Conservation (phyloP, 2,797 vertebrate genomes). For the Nyctalus aviator region DNA sequence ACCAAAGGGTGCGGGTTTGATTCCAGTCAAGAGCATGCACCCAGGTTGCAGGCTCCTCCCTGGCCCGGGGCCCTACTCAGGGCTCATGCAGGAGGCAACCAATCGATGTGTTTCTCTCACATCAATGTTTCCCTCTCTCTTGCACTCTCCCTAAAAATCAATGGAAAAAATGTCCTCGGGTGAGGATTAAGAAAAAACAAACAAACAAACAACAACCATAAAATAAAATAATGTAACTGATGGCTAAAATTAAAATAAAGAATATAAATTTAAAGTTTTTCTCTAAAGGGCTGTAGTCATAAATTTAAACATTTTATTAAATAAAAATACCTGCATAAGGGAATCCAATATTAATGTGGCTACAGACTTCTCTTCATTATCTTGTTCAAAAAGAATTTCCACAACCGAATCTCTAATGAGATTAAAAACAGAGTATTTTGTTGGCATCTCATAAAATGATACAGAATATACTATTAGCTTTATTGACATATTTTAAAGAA, state of each 20-base stretch:
- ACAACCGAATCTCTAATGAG: constrained; percentile 94
- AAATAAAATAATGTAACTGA: neutral
- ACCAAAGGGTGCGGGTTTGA: too few species aligned
- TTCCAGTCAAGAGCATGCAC: too few species aligned
- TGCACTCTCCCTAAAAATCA: too few species aligned
- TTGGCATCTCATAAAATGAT: neutral
- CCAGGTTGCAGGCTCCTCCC: too few species aligned
- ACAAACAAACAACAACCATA: too few species aligned
- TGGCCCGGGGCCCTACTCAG: too few species aligned
- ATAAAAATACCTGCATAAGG: constrained; percentile 93
- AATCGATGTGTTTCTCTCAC: too few species aligned
- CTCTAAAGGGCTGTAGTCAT: neutral
- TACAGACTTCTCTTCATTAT: constrained; percentile 98
- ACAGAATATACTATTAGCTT: neutral
- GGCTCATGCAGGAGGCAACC: too few species aligned
- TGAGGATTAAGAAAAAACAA: too few species aligned
- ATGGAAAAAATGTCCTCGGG: too few species aligned
- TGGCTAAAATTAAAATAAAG: constrained; percentile 41
- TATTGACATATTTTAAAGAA: neutral
- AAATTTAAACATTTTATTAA: constrained; percentile 43
- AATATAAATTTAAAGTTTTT: constrained; percentile 37
- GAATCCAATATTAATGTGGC: constrained; percentile 97
- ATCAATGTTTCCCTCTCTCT: too few species aligned
- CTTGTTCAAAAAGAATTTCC: constrained; percentile 98
- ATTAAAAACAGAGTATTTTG: constrained; percentile 49